Evolutionary conservation across 2,888 invertebrate species (phyloP), one percentile per base, ranked within the genome.

Genomic region (Thyatira batis): DNA sequence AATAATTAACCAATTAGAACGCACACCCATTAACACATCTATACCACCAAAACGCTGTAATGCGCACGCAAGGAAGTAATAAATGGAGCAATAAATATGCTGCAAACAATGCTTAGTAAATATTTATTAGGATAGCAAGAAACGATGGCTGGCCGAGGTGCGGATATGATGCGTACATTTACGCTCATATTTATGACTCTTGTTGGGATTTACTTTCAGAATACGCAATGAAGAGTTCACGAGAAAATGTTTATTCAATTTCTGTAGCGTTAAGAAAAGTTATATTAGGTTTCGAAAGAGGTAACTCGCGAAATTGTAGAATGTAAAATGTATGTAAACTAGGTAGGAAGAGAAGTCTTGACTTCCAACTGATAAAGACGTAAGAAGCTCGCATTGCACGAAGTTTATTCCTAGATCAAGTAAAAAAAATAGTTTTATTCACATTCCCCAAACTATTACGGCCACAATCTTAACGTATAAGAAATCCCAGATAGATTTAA

Each of bases 81-180:
- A 39, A 39, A 39, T 39, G 39, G 39, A 39, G 39, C 39, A 39
- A 39, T 39, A 39, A 39, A 39, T 39, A 39, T 17, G 39, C 39
- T 39, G 39, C 13, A 39, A 39, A 39, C 39, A 39, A 50, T 39
- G 50, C 39, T 21, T 23, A 33, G 30, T 20, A 20, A 43, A 39
- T 23, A 43, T 39, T 23, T 39, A 39, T 39, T 39, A 39, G 39
- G 39, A 39, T 39, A 39, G 39, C 39, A 39, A 39, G 51, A 56
- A 66, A 61, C 65, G 58, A 57, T 54, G 21, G 21, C 23, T 13
- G 30, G 8, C 28, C 21, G 13, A 62, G 67, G 69, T 69, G 50
- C 69, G 69, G 69, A 69, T 61, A 57, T 54, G 61, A 61, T 39
- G 39, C 54, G 54, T 69, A 69, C 69, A 69, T 69, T 69, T 65